phyloP scores from a whole-genome alignment of 1,140 invertebrate genomes.

The Hylaeus anthracinus region DNA sequence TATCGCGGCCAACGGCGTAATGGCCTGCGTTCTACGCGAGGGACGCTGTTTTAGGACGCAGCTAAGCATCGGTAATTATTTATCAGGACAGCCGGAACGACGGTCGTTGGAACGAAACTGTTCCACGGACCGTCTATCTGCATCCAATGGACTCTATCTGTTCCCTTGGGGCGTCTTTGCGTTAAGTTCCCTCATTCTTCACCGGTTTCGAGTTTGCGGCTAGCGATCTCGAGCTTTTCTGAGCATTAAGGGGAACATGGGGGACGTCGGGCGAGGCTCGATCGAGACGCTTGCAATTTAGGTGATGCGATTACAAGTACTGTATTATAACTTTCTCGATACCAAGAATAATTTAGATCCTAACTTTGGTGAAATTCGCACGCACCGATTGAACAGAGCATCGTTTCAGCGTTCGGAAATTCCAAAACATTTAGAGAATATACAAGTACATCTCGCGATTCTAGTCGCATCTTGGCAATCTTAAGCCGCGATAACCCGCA shows the following conservation, averaged over 20 bases:
- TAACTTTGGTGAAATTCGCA: no score
- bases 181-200: constrained; percentile 27
- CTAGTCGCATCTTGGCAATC: no score
- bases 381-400: no score
- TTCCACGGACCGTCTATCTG: constrained; percentile 24
- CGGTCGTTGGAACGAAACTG: constrained; percentile 24
- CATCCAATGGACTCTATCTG: neutral
- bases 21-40: constrained; percentile 42
- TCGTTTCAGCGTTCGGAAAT: no score
- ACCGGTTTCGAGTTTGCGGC: neutral
- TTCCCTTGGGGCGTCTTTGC: neutral
- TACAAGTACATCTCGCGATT: no score
- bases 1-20: constrained; percentile 43
- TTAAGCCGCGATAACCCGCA: no score
- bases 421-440: no score
- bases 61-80: constrained; percentile 46
- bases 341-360: no score
- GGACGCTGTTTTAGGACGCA: constrained; percentile 34
- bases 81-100: constrained; percentile 39
- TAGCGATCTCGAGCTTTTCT: neutral
- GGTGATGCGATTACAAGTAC: no score
- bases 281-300: neutral
- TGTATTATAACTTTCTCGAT: no score
- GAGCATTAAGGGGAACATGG: neutral
- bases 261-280: neutral